Evolutionary conservation across 2,888 invertebrate species (phyloP).

Genomic region (Pachycephus smyrnensis): DNA sequence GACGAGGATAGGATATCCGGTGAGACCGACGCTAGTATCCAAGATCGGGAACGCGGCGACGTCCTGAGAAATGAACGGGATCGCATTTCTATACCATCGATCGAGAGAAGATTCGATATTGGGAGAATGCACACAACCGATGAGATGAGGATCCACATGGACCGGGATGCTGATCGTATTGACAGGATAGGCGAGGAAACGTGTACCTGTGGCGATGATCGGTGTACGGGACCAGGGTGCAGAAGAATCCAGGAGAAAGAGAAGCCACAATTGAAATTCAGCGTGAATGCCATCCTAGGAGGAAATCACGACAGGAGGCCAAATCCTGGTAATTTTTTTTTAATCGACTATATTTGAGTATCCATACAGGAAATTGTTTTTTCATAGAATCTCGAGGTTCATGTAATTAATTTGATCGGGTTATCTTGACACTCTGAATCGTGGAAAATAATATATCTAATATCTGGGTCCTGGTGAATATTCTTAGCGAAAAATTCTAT

Average conservation of each 20-base stretch:
- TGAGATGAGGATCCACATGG: constrained; percentile 47
- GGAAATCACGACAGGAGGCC: constrained; percentile 69
- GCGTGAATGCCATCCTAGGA: constrained; percentile 91
- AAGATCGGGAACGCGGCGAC: constrained; percentile 30
- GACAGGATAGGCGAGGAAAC: constrained; percentile 61
- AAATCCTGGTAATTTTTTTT: constrained; percentile 55
- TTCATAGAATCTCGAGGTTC: not conserved
- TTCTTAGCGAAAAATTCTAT: not conserved
- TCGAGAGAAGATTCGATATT: constrained; percentile 19
- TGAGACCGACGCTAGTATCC: constrained; percentile 42
- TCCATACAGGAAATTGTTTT: not conserved
- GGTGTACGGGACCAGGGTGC: constrained; percentile 54
- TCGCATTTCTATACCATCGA: constrained; percentile 26
- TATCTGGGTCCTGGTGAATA: too few relatives aligned
- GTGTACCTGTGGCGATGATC: constrained; percentile 63
- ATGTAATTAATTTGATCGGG: not conserved
- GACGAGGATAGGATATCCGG: constrained; percentile 53
- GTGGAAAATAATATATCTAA: not conserved
- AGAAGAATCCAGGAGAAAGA: constrained; percentile 62
- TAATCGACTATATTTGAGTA: not conserved
- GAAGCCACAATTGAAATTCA: constrained; percentile 89
- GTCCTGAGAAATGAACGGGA: constrained; percentile 15
- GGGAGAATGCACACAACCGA: constrained; percentile 19
- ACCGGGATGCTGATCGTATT: constrained; percentile 44
- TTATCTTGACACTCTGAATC: not conserved